phyloP scores from a whole-genome alignment of 2,113 vertebrate species.

The Chascanopsetta lugubris region DNA sequence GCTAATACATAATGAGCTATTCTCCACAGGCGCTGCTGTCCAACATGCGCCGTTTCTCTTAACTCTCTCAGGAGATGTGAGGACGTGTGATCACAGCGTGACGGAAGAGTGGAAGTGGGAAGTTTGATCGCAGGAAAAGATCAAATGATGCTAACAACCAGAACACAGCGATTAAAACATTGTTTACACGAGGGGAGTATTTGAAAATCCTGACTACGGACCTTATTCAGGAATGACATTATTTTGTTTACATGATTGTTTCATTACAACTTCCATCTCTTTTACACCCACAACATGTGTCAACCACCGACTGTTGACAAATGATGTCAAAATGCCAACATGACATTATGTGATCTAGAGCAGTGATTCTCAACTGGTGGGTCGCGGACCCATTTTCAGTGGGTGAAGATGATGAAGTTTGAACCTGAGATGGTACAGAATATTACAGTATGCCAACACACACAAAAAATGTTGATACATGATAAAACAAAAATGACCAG shows the following conservation, averaged over 20 bases:
- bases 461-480: too few species aligned
- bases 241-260: too few species aligned
- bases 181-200: conserved; percentile 22
- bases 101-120: not conserved
- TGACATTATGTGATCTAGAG: too few species aligned
- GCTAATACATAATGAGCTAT: conserved; percentile 58
- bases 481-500: too few species aligned
- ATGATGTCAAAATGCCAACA: too few species aligned
- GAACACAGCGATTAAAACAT: conserved; percentile 20
- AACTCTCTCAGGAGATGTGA: conserved; percentile 34
- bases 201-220: conserved; percentile 1
- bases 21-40: conserved; percentile 48
- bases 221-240: too few species aligned
- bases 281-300: not conserved
- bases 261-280: too few species aligned
- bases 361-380: too few species aligned
- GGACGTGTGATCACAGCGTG: conserved; percentile 5
- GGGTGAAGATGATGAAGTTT: too few species aligned
- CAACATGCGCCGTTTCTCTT: conserved; percentile 12
- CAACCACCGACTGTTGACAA: not conserved
- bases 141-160: conserved; percentile 4
- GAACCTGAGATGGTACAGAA: too few species aligned
- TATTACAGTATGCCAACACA: too few species aligned
- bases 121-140: not conserved
- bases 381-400: too few species aligned